A percentile compares a stretch with the other conserved stretches of the same genome.
Evolutionary conservation across 1,140 invertebrate species (phyloP).

Genomic region (Bradysia coprophila): DNA sequence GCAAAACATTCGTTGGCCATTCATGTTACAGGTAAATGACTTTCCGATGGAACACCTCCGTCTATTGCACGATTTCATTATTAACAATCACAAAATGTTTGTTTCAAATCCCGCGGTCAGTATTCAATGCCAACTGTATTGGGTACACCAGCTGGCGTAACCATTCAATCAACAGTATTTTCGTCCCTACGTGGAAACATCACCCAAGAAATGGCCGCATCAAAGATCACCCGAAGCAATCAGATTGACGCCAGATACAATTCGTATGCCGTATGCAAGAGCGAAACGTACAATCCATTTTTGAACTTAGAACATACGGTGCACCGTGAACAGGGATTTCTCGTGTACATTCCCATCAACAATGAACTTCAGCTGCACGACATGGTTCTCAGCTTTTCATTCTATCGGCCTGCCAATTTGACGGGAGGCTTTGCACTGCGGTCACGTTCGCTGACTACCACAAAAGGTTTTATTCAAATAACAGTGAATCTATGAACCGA

Average conservation of each 20-base stretch:
- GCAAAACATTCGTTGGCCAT: conserved; percentile 20
- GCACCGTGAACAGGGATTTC: conserved; percentile 32
- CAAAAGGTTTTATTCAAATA: conserved; percentile 15
- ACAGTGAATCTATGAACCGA: conserved; percentile 13
- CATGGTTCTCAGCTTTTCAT: conserved; percentile 13
- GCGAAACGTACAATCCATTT: conserved; percentile 35
- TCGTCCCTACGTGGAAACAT: conserved; percentile 35
- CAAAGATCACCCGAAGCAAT: conserved; percentile 27
- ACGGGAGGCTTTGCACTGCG: conserved; percentile 21
- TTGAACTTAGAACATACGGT: conserved; percentile 34
- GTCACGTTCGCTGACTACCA: conserved; percentile 18
- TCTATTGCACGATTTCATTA: conserved; percentile 31
- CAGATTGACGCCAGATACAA: conserved; percentile 32
- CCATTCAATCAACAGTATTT: conserved; percentile 27
- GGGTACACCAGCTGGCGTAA: conserved; percentile 30
- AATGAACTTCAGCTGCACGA: conserved; percentile 16
- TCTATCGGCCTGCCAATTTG: conserved; percentile 16
- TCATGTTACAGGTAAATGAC: too few species aligned
- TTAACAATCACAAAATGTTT: conserved; percentile 28
- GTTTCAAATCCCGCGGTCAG: conserved; percentile 27
- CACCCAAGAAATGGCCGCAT: conserved; percentile 19
- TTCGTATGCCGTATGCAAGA: conserved; percentile 31
- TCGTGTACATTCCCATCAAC: conserved; percentile 34
- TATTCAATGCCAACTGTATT: conserved; percentile 29
- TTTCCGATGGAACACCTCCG: conserved; percentile 24